Base-by-base conservation (phyloP, 2,888 invertebrate genomes). In the Patella depressa region DNA sequence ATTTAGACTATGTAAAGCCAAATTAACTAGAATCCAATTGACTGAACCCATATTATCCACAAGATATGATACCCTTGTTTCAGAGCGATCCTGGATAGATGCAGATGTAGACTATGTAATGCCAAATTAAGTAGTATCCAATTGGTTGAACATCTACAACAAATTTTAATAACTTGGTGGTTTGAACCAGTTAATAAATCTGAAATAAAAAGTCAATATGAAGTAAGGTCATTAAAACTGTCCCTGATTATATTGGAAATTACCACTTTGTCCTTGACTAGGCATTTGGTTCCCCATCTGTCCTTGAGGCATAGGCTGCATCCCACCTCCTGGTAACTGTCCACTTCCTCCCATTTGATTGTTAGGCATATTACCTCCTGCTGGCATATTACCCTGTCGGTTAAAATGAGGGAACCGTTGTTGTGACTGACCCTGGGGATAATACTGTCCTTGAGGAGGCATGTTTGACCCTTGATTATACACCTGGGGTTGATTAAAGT, bases 401-500 rank as follows among this genome's bases (percentile, higher is more conserved):
- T 45, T 76, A 74, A 54, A 69, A 65, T 5, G 75, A 55, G 78
- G 71, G 71, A 77, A 53, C 78, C 77, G 29, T 79, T 75, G 59
- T 82, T 82, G 76, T 77, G 79, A n/a, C 24, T 72, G 19, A 75
- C 80, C 74, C 76, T 80, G 53, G 29, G 70, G 65, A 19, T 69
- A 74, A 34, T 24, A 57, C 19, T 55, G 59, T 24, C 74, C 57
- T 55, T 74, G 74, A 72, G 72, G 34, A 55, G 74, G 59, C 71
- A 71, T n/a, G 34, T 34, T 53, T 72, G 78, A 53, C 71, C 73
- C 72, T 73, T 83, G 85, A 72, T 80, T 81, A 74, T 85, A 85
- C 53, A 81, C 86, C 73, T 86, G 85, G 71, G 85, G 84, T 81
- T 85, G 85, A 14, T 81, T 81, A 19, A 80, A 83, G 12, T 80